Conservation (phyloP, 1,140 invertebrate genomes). For the Pseudomyrmex dendroicus region DNA sequence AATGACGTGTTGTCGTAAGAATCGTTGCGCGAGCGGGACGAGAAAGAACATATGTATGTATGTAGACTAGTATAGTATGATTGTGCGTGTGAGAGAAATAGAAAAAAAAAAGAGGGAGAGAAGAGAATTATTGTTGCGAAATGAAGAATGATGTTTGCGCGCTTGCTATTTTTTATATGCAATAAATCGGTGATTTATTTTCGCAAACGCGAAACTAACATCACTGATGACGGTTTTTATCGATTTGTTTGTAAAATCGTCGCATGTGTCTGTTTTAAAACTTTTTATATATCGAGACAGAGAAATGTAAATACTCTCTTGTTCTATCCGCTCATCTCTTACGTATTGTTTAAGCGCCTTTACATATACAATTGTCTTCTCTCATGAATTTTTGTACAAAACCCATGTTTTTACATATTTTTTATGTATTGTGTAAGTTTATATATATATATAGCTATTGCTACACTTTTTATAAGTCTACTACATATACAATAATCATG, state of each 20-base stretch:
- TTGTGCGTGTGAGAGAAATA: background rate
- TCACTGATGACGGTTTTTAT: slow-evolving; percentile 6
- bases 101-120: slow-evolving; percentile 56
- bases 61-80: background rate
- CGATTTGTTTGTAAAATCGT: slow-evolving; percentile 15
- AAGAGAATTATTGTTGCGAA: slow-evolving; percentile 62
- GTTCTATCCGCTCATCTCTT: slow-evolving; percentile 64
- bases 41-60: slow-evolving; percentile 58
- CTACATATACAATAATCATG: slow-evolving; percentile 76
- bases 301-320: slow-evolving; percentile 81
- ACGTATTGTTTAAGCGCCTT: slow-evolving; percentile 76
- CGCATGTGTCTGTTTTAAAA: slow-evolving; percentile 18
- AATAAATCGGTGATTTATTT: slow-evolving; percentile 60
- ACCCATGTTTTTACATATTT: slow-evolving; percentile 82
- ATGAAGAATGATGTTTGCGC: slow-evolving; percentile 43
- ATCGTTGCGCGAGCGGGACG: slow-evolving; percentile 72
- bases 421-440: slow-evolving; percentile 72
- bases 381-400: slow-evolving; percentile 83
- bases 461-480: slow-evolving; percentile 75
- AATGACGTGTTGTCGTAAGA: slow-evolving; percentile 62
- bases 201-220: background rate
- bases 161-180: slow-evolving; percentile 42
- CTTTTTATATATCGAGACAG: slow-evolving; percentile 33
- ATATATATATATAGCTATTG: slow-evolving; percentile 69
- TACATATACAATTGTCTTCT: slow-evolving; percentile 78